Percentiles rank a stretch among this genome's conserved stretches.
These are phyloP conservation scores for Cygnus atratus DNA, from an alignment of 2,113 vertebrate genomes.

Conservation along the genomic window DNA sequence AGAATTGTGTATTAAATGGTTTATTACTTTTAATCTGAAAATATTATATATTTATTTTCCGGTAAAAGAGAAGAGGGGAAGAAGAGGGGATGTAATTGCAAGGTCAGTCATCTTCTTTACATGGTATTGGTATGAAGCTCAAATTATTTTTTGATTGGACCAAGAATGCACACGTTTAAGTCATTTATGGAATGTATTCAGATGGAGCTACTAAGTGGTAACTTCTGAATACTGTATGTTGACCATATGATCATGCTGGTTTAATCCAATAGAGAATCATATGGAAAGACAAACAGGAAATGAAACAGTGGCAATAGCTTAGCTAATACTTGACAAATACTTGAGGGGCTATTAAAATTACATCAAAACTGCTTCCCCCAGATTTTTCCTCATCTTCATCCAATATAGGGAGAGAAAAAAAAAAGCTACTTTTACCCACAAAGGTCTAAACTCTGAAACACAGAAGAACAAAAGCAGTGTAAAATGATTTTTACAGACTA, in stretches of 20 bases:
- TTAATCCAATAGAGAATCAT: conserved; percentile 24
- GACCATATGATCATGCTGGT: conserved; percentile 53
- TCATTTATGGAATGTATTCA: conserved; percentile 6
- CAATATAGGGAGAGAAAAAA: background rate
- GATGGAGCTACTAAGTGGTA: conserved; percentile 22
- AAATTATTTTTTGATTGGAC: conserved; percentile 41
- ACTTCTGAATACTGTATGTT: conserved; percentile 54
- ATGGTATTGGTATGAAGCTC: conserved; percentile 18
- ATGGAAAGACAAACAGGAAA: conserved; percentile 61
- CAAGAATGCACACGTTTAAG: conserved; percentile 20
- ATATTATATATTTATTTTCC: conserved; percentile 5
- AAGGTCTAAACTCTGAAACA: background rate
- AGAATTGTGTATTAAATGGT: conserved; percentile 5
- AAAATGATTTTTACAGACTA: background rate
- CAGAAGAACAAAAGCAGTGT: background rate
- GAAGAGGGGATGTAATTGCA: conserved; percentile 27
- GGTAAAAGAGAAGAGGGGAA: background rate
- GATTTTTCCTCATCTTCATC: conserved; percentile 44
- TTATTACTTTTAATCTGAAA: conserved; percentile 53
- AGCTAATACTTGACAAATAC: conserved; percentile 56
- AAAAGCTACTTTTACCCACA: background rate
- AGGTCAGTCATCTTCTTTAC: conserved; percentile 32
- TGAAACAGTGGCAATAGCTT: conserved; percentile 61
- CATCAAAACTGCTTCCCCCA: conserved; percentile 23
- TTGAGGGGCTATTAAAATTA: conserved; percentile 49